These are phyloP conservation scores for Orthonyx spaldingii DNA, from an alignment of 2,113 vertebrate species.

Conservation along the genomic window DNA sequence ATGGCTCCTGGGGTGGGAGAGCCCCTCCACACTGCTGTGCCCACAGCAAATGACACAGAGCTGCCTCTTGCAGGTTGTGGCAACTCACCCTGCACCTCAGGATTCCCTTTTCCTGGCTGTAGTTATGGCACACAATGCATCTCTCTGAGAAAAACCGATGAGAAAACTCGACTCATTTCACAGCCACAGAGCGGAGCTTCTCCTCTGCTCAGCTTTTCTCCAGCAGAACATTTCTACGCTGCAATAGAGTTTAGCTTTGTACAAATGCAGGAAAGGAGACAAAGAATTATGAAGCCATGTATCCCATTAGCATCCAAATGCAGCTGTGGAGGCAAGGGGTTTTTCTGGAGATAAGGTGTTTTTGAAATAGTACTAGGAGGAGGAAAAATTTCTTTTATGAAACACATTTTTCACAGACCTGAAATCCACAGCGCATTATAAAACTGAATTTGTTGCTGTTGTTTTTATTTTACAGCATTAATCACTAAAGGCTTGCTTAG, in stretches of 20 bases:
- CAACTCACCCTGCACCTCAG: background rate
- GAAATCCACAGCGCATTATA: background rate
- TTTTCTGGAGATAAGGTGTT: background rate
- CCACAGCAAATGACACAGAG: background rate
- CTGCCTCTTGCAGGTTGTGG: background rate
- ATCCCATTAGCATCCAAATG: constrained; percentile 24
- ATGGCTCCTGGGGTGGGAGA: background rate
- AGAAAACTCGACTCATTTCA: background rate
- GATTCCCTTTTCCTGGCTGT: background rate
- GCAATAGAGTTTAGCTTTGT: background rate
- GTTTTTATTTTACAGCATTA: background rate
- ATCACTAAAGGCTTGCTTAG: constrained; percentile 6
- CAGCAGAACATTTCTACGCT: background rate
- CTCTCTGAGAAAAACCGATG: background rate
- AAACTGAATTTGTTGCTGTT: background rate
- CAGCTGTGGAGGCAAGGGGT: background rate
- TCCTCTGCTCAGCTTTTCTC: background rate
- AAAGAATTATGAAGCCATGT: constrained; percentile 11
- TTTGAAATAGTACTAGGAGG: background rate
- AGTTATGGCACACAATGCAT: background rate
- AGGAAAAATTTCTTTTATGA: background rate
- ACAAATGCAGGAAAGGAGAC: background rate
- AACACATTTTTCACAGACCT: background rate
- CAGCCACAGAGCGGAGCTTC: background rate
- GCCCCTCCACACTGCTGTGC: background rate